Conservation (phyloP, 2,797 vertebrate genomes). For the Vireo griseus region DNA sequence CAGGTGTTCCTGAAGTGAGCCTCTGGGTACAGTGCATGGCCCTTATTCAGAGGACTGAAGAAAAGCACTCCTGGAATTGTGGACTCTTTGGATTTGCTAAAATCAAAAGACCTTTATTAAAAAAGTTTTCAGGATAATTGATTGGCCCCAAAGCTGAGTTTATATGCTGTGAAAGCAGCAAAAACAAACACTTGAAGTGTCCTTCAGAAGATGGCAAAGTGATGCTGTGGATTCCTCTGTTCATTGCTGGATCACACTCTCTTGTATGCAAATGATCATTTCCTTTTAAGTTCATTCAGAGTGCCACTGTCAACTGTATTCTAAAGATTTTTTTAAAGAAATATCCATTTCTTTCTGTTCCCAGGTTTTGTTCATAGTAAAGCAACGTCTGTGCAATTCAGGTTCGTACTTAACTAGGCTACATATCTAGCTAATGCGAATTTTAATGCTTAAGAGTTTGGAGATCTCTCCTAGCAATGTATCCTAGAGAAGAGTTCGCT, state of each 20-base stretch:
- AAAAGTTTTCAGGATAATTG: neutral
- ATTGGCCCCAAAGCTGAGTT: neutral
- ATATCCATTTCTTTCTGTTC: neutral
- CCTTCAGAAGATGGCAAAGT: neutral
- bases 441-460: neutral
- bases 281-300: neutral
- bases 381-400: neutral
- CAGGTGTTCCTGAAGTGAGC: constrained; percentile 23
- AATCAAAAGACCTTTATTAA: neutral
- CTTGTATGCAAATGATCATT: neutral
- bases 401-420: neutral
- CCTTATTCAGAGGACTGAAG: constrained; percentile 3
- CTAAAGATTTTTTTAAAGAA: neutral
- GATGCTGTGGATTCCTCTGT: neutral
- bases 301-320: neutral
- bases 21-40: neutral
- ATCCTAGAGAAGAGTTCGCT: neutral
- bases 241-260: neutral
- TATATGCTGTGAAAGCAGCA: neutral
- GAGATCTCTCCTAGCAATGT: rapidly evolving
- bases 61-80: neutral
- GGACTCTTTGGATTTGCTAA: neutral
- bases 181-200: neutral
- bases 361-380: neutral
- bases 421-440: neutral